Conservation (phyloP, 2,113 vertebrate genomes). For the Petaurus breviceps region DNA sequence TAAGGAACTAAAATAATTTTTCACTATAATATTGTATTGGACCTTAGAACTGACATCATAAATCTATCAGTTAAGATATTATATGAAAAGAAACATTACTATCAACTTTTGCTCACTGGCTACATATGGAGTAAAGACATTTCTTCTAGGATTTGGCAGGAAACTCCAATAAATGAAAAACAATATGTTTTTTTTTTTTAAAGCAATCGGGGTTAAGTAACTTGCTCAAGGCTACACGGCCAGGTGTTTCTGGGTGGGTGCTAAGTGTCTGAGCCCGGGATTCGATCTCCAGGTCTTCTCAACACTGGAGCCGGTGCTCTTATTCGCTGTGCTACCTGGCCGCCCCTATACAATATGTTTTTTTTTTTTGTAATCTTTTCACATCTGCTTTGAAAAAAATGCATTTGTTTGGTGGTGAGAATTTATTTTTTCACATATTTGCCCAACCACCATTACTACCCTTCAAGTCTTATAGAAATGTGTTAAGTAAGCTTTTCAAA, state of each 20-base stretch:
- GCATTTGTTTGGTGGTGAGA: neutral
- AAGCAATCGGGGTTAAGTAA: too few species aligned
- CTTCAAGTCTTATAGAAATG: neutral
- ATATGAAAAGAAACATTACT: neutral
- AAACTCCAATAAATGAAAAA: conserved; percentile 29
- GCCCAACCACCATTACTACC: neutral
- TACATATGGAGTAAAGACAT: neutral
- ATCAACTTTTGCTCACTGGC: neutral
- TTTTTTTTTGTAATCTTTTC: neutral
- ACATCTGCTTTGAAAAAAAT: conserved; percentile 12
- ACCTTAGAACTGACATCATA: neutral
- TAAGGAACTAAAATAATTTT: neutral
- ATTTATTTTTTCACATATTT: conserved; percentile 27
- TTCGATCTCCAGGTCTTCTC: too few species aligned
- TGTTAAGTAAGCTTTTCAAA: conserved; percentile 12
- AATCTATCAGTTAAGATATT: neutral
- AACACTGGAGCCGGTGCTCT: too few species aligned
- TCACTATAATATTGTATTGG: neutral
- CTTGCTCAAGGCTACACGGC: too few species aligned
- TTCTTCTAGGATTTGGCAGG: conserved; percentile 3
- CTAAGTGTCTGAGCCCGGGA: too few species aligned
- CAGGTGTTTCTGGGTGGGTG: too few species aligned
- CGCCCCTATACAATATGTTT: too few species aligned
- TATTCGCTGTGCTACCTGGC: too few species aligned
- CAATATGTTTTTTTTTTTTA: too few species aligned